Evolutionary conservation across 2,888 invertebrate genomes (phyloP).

Genomic region (Rhimphoctona megacephalus): DNA sequence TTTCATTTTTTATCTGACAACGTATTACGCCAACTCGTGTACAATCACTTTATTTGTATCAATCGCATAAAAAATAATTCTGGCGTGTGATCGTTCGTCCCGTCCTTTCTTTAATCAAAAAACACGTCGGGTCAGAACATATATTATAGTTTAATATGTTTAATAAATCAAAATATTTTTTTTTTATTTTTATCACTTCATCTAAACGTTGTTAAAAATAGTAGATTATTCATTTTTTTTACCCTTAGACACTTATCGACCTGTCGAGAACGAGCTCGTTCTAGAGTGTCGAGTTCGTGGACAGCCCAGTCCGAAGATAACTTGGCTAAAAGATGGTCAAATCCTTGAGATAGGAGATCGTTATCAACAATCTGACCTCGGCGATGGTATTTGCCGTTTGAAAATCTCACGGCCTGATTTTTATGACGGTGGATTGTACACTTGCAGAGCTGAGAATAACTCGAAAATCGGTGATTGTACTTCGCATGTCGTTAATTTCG

Average conservation of each 20-base stretch:
- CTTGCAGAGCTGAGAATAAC: constrained; percentile 91
- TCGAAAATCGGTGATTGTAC: constrained; percentile 90
- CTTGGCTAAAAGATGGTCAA: constrained; percentile 91
- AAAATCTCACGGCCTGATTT: constrained; percentile 88
- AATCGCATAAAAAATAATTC: too few species aligned
- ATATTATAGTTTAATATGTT: too few species aligned
- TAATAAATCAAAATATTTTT: too few species aligned
- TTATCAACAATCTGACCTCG: constrained; percentile 89
- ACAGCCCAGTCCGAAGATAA: constrained; percentile 90
- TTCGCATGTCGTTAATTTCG: constrained; percentile 90
- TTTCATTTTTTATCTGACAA: too few species aligned
- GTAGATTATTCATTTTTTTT: constrained; percentile 3
- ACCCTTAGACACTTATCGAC: constrained; percentile 89
- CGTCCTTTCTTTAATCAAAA: too few species aligned
- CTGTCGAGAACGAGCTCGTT: constrained; percentile 90
- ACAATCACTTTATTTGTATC: too few species aligned
- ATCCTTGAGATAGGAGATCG: constrained; percentile 87
- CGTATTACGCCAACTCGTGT: too few species aligned
- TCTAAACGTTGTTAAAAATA: background rate
- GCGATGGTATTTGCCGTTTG: constrained; percentile 91
- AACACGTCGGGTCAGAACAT: too few species aligned
- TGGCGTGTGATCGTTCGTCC: too few species aligned
- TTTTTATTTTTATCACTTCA: background rate
- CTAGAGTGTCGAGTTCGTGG: constrained; percentile 93
- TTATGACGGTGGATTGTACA: constrained; percentile 91